Conservation (phyloP, 2,797 vertebrate species). For the Lepus townsendii region DNA sequence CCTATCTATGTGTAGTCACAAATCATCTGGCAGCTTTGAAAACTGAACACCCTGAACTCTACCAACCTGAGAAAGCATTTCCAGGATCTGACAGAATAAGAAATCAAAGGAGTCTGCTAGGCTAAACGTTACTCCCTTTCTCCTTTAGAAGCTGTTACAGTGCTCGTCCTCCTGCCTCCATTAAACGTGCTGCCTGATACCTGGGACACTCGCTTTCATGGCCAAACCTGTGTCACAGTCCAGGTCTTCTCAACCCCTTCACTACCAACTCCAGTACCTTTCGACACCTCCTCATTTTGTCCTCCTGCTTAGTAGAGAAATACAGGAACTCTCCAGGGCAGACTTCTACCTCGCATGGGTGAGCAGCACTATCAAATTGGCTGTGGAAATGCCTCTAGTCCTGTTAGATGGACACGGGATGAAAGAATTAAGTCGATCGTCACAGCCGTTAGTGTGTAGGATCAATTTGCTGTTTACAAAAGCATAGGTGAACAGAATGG, state of each 20-base stretch:
- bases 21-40: slow-evolving; percentile 71
- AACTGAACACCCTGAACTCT: slow-evolving; percentile 55
- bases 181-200: background rate
- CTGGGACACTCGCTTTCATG: background rate
- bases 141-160: slow-evolving; percentile 37
- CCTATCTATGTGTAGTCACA: slow-evolving; percentile 67
- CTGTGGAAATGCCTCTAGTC: slow-evolving; percentile 25
- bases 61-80: slow-evolving; percentile 42
- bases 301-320: background rate
- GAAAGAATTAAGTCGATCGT: background rate
- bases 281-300: background rate
- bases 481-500: background rate
- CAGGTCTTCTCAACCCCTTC: background rate
- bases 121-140: slow-evolving; percentile 1
- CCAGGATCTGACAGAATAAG: slow-evolving; percentile 79
- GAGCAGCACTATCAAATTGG: background rate
- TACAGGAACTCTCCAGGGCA: background rate
- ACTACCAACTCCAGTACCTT: background rate
- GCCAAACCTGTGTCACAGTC: background rate
- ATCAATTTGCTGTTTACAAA: background rate
- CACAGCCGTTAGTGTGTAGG: background rate
- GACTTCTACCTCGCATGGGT: background rate
- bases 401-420: background rate
- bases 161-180: background rate
- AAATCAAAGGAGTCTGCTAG: slow-evolving; percentile 75